Conservation (phyloP, 2,888 invertebrate genomes). For the Acanthopleura granulata region DNA sequence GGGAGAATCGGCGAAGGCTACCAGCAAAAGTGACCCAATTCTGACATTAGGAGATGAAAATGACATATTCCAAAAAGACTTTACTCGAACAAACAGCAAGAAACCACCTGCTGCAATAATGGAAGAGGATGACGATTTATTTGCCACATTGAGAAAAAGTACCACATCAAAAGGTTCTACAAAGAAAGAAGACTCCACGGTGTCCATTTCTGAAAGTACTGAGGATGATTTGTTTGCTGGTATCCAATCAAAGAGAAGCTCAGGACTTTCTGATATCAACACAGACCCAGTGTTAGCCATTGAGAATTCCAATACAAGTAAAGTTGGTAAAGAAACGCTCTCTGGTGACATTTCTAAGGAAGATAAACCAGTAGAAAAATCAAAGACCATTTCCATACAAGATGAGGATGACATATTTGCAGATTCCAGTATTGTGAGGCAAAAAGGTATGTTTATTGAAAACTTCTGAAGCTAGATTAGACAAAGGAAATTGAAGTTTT, state of each 20-base stretch:
- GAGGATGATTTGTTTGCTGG: slow-evolving; percentile 20
- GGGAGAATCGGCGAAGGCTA: slow-evolving; percentile 20
- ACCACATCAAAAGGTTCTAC: slow-evolving; percentile 30
- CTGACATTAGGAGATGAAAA: neutral
- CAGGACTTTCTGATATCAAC: neutral
- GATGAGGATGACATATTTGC: slow-evolving; percentile 24
- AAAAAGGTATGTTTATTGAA: slow-evolving; percentile 26
- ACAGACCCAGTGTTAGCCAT: slow-evolving; percentile 22
- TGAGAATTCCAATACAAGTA: slow-evolving; percentile 37
- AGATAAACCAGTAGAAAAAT: slow-evolving; percentile 21
- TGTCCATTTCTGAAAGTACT: slow-evolving; percentile 11
- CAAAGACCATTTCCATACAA: slow-evolving; percentile 15
- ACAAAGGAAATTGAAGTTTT: too few species aligned
- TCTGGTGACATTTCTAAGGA: slow-evolving; percentile 15
- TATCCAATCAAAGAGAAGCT: neutral
- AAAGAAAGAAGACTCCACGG: slow-evolving; percentile 31
- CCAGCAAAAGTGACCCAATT: neutral
- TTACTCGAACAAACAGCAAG: neutral
- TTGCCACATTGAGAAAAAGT: slow-evolving; percentile 27
- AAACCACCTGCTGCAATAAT: neutral
- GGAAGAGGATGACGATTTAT: slow-evolving; percentile 42
- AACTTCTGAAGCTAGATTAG: too few species aligned
- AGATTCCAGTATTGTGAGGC: slow-evolving; percentile 38
- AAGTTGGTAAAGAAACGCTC: slow-evolving; percentile 16
- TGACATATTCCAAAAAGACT: neutral